Evolutionary conservation across 1,140 invertebrate species (phyloP).

Genomic region (Lithobius niger): DNA sequence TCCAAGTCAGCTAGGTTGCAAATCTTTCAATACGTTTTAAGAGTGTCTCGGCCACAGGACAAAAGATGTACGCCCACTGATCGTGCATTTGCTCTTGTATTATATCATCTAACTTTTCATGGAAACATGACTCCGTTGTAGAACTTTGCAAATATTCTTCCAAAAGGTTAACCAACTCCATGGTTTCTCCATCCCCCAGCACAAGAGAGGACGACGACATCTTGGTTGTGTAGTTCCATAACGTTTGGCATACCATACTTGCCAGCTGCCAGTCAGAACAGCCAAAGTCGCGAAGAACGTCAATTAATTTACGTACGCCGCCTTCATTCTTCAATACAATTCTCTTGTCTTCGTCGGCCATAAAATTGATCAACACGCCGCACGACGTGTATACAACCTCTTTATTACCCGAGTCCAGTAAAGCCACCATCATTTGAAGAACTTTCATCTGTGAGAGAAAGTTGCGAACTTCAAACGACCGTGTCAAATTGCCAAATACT

Average conservation of each 20-base stretch:
- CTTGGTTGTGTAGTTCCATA: slow-evolving; percentile 58
- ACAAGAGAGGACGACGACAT: slow-evolving; percentile 34
- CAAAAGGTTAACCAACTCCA: slow-evolving; percentile 39
- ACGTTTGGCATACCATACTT: slow-evolving; percentile 45
- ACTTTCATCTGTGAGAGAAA: slow-evolving; percentile 25
- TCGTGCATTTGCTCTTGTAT: neutral
- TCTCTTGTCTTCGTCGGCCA: slow-evolving; percentile 45
- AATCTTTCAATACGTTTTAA: slow-evolving; percentile 1
- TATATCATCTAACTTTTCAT: neutral
- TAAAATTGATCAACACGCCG: slow-evolving; percentile 53
- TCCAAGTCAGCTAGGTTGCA: too few relatives aligned
- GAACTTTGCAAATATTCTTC: slow-evolving; percentile 36
- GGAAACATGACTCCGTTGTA: neutral
- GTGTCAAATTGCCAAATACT: slow-evolving; percentile 50
- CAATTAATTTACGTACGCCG: slow-evolving; percentile 37
- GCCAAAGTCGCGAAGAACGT: slow-evolving; percentile 39
- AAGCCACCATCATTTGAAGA: slow-evolving; percentile 35
- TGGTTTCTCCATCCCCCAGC: slow-evolving; percentile 38
- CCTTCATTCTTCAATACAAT: slow-evolving; percentile 35
- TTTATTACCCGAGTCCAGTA: slow-evolving; percentile 38
- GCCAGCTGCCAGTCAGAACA: slow-evolving; percentile 45
- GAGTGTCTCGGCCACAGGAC: slow-evolving; percentile 1
- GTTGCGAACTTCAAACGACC: slow-evolving; percentile 42
- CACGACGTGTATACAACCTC: slow-evolving; percentile 45
- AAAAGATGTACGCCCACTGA: neutral